phyloP scores from a whole-genome alignment of 2,888 invertebrate species.

The Chrysolina haemoptera region DNA sequence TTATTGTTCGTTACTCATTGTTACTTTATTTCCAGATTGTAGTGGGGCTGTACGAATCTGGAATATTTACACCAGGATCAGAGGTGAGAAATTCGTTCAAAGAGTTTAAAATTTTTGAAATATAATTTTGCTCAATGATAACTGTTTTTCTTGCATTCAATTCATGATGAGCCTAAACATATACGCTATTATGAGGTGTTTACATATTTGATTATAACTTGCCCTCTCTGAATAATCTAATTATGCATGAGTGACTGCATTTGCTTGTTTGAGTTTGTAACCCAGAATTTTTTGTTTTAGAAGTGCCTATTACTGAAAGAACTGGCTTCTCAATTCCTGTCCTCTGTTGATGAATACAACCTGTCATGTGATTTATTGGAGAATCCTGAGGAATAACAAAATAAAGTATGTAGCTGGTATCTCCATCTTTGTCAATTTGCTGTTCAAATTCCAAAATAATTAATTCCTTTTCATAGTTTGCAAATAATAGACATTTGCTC shows the following conservation, averaged over 20 bases:
- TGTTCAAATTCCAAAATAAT: too few relatives aligned
- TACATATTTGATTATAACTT: slow-evolving; percentile 51
- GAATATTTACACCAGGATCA: background rate
- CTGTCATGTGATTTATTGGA: too few relatives aligned
- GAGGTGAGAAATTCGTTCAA: background rate
- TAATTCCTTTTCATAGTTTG: too few relatives aligned
- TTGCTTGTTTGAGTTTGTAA: background rate
- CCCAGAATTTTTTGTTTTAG: background rate
- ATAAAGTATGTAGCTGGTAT: too few relatives aligned
- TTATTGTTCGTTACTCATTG: background rate
- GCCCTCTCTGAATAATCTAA: slow-evolving; percentile 52
- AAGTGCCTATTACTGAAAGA: background rate
- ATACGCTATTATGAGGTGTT: slow-evolving; percentile 55
- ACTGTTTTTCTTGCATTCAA: background rate
- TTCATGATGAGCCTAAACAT: slow-evolving; percentile 47
- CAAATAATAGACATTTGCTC: too few relatives aligned
- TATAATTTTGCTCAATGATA: too few relatives aligned
- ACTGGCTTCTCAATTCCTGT: too few relatives aligned
- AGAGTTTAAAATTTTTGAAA: too few relatives aligned
- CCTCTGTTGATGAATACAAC: too few relatives aligned
- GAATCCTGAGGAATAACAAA: too few relatives aligned
- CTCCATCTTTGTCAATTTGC: too few relatives aligned
- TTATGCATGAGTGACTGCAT: background rate
- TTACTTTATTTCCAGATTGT: slow-evolving; percentile 5
- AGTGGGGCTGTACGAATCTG: background rate